Percentiles rank a stretch among this genome's conserved stretches.
phyloP scores from a whole-genome alignment of 2,113 vertebrate genomes.

The Excalfactoria chinensis region DNA sequence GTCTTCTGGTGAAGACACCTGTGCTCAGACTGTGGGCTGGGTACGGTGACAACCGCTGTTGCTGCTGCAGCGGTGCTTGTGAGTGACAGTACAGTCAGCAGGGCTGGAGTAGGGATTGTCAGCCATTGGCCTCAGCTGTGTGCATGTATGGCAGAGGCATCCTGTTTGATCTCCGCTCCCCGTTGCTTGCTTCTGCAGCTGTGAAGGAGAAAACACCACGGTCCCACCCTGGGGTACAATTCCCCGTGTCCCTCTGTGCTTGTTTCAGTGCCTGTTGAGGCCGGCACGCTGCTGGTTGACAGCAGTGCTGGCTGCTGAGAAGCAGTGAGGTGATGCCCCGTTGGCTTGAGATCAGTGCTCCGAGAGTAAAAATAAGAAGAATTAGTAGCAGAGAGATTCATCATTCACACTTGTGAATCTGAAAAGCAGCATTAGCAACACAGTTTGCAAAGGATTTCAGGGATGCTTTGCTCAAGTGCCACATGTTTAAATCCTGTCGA shows the following conservation, averaged over 20 bases:
- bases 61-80: accelerated
- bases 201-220: not conserved
- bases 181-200: not conserved
- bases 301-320: not conserved
- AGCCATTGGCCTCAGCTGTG: accelerated
- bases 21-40: not conserved
- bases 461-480: slow-evolving; percentile 12
- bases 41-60: not conserved
- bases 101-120: not conserved
- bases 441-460: slow-evolving; percentile 34
- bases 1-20: not conserved
- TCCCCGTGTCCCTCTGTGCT: not conserved
- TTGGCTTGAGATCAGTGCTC: not conserved
- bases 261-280: not conserved
- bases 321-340: not conserved
- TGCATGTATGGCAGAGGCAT: not conserved
- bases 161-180: not conserved
- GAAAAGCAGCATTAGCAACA: slow-evolving; percentile 35
- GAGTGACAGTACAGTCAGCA: not conserved
- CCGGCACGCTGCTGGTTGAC: not conserved
- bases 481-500: not conserved
- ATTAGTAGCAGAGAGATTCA: not conserved
- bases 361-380: not conserved
- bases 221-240: not conserved
- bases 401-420: not conserved